phyloP scores from a whole-genome alignment of 2,888 invertebrate genomes.

The Drosophila maculinotata region DNA sequence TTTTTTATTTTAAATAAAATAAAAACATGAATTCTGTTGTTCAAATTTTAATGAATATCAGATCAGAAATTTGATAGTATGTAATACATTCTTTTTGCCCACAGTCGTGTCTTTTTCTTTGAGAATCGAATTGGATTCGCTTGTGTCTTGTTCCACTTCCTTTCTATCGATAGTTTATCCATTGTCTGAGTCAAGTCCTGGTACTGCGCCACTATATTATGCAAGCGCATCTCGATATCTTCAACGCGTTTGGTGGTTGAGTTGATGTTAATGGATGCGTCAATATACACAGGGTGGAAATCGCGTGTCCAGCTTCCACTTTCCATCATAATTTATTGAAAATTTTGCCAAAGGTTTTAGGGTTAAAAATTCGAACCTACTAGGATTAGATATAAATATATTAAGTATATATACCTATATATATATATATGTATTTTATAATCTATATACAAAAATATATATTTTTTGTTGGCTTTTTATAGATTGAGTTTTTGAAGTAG shows the following conservation, averaged over 20 bases:
- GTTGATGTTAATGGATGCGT: background rate
- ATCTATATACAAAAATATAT: background rate
- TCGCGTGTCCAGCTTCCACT: too few species aligned
- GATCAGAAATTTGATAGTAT: too few species aligned
- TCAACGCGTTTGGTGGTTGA: background rate
- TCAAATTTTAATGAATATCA: too few species aligned
- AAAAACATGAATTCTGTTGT: too few species aligned
- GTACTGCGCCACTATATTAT: background rate
- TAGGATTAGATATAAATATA: background rate
- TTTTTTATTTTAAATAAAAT: constrained; percentile 11
- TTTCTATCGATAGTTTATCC: background rate
- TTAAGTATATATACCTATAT: too few species aligned
- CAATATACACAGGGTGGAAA: background rate
- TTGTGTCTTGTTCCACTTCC: background rate
- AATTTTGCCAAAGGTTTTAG: background rate
- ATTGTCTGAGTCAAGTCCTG: background rate
- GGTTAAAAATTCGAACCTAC: background rate
- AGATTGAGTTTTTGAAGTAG: too few species aligned
- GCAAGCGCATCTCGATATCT: constrained; percentile 8
- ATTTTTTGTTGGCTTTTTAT: too few species aligned
- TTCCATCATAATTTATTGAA: background rate
- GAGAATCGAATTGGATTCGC: background rate
- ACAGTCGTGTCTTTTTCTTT: background rate
- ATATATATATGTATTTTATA: background rate
- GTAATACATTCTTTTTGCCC: constrained; percentile 2